These are phyloP conservation scores for Petrolisthes cinctipes DNA, from an alignment of 2,888 invertebrate species.

Conservation along the genomic window DNA sequence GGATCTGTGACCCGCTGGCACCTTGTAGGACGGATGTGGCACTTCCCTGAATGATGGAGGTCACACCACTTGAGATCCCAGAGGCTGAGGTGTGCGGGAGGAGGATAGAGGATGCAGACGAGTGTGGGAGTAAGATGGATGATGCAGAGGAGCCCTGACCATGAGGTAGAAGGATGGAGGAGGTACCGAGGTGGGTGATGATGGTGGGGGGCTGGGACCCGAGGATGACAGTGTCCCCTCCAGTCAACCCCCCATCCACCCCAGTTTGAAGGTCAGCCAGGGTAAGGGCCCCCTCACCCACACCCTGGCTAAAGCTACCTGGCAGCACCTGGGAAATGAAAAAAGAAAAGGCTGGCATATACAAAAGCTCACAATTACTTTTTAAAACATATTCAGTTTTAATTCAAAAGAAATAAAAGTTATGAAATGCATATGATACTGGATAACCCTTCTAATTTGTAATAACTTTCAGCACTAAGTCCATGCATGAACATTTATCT, in stretches of 20 bases:
- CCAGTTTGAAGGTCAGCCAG: slow-evolving; percentile 49
- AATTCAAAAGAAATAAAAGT: no score
- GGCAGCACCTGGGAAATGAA: slow-evolving; percentile 40
- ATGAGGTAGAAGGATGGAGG: slow-evolving; percentile 43
- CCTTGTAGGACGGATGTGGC: slow-evolving; percentile 34
- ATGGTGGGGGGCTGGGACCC: slow-evolving; percentile 39
- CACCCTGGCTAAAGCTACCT: slow-evolving; percentile 41
- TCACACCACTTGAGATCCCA: neutral
- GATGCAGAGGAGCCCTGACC: slow-evolving; percentile 31
- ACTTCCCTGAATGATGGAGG: slow-evolving; percentile 26
- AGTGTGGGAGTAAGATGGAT: slow-evolving; percentile 32
- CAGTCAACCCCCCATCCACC: slow-evolving; percentile 30
- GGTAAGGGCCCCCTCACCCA: slow-evolving; percentile 36
- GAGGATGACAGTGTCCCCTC: slow-evolving; percentile 45
- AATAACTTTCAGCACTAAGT: no score
- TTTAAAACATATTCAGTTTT: no score
- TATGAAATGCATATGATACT: no score
- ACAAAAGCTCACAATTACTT: no score
- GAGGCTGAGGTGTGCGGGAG: slow-evolving; percentile 39
- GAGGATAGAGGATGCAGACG: slow-evolving; percentile 44
- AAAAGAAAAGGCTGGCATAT: neutral
- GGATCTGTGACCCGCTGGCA: slow-evolving; percentile 31
- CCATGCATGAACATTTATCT: no score
- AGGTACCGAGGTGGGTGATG: slow-evolving; percentile 36
- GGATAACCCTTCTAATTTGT: no score